Percentiles rank a stretch among this genome's conserved stretches.
Conservation (phyloP, 2,797 vertebrate genomes). For the Tauraco hartlaubi region DNA sequence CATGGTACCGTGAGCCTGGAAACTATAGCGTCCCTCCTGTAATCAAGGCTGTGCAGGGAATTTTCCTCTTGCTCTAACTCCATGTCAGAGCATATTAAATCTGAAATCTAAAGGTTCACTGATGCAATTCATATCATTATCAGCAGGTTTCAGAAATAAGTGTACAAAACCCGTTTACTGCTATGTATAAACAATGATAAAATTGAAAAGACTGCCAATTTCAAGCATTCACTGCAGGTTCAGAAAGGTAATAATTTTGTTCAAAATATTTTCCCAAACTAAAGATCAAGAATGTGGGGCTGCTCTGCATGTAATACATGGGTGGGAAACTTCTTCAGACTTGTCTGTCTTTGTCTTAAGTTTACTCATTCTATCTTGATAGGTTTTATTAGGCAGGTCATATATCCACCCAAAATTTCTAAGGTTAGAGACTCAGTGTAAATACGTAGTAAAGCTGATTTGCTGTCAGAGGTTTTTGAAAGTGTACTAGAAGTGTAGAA, state of each 20-base stretch:
- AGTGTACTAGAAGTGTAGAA: background rate
- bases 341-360: background rate
- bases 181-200: background rate
- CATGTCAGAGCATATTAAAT: rapidly evolving
- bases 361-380: background rate
- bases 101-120: background rate
- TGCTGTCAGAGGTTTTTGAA: background rate
- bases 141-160: background rate
- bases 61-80: background rate
- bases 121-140: background rate
- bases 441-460: background rate
- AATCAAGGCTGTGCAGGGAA: background rate
- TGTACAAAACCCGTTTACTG: background rate
- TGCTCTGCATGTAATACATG: background rate
- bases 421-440: background rate
- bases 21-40: background rate
- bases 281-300: background rate
- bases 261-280: background rate
- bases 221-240: background rate
- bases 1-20: background rate
- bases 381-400: background rate
- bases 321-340: background rate
- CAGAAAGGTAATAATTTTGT: background rate
- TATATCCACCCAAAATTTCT: background rate
- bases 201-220: background rate